A percentile compares a stretch with the other conserved stretches of the same genome.
Evolutionary conservation across 2,113 vertebrate species (phyloP).

Genomic region (Fregata magnificens): DNA sequence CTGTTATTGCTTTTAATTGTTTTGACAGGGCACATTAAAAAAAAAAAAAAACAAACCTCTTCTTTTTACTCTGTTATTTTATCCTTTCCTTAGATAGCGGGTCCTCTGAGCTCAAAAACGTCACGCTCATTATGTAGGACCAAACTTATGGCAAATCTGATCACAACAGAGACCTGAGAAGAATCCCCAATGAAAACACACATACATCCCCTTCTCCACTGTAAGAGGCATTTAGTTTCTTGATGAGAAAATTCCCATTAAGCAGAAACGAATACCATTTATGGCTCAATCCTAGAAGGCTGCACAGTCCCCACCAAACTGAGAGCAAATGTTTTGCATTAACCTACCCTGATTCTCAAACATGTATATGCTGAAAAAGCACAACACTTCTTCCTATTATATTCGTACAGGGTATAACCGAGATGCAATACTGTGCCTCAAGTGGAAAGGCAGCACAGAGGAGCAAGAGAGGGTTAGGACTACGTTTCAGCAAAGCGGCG

Average conservation of each 20-base stretch:
- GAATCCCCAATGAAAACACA: neutral
- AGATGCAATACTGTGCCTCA: neutral
- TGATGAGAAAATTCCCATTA: neutral
- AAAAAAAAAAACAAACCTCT: no score
- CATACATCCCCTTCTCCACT: neutral
- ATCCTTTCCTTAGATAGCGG: neutral
- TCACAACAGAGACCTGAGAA: neutral
- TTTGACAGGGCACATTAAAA: neutral
- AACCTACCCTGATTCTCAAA: neutral
- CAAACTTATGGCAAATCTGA: neutral
- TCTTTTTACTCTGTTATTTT: neutral
- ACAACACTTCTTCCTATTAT: accelerated
- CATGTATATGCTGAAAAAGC: accelerated
- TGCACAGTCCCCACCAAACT: neutral
- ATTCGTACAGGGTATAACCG: accelerated
- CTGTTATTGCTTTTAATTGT: neutral
- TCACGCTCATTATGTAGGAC: neutral
- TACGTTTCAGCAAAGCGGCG: neutral
- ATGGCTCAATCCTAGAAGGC: neutral
- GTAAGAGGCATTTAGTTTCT: neutral
- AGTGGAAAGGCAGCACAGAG: neutral
- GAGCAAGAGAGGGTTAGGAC: neutral
- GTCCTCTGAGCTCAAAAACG: neutral
- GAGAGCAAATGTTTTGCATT: neutral
- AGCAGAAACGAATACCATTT: neutral